Evolutionary conservation across 2,888 invertebrate species (phyloP), one percentile per base, ranked within the genome.

Genomic region (Notodonta dromedarius): DNA sequence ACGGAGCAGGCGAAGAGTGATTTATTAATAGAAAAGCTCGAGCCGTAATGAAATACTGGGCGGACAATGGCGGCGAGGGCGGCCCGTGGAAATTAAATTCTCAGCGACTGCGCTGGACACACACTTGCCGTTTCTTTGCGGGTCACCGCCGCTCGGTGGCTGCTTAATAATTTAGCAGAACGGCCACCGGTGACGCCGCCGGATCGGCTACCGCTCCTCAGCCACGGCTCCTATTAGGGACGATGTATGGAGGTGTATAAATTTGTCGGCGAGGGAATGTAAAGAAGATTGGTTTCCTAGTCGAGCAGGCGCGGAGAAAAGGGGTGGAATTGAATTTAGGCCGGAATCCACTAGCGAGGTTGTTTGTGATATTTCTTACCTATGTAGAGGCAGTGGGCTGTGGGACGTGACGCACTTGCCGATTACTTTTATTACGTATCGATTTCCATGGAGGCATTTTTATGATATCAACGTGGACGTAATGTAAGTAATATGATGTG

Each of bases 21-120:
- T 93, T 93, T 93, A 93, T 93, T 93, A 93, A 93, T 93, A 93
- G 93, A 93, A 93, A 92, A 93, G 92, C 93, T 91, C 85, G 86
- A 88, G 90, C 91, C 85, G 89, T 93, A 93, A 93, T 93, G 93
- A 93, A 93, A 93, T 93, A 93, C 92, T 92, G 90, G 90, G 89
- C 90, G 91, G 90, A 93, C 93, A 93, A 93, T 93, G 86, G 91
- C 84, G 89, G 85, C 74, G 84, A 84, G 89, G 89, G 90, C 84
- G 87, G 84, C 76, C 82, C 79, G 86, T 89, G 88, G 90, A 92
- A 93, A 93, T 93, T 93, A 93, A 93, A 93, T 93, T 93, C 93
- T 91, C 88, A 82, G 84, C 82, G 82, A 79, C 80, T 84, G 82
- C 85, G 77, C 76, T 73, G 83, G 82, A 82, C 83, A 83, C 76